Base-by-base conservation (phyloP, 2,113 vertebrate species). In the Cyprinus carpio region DNA sequence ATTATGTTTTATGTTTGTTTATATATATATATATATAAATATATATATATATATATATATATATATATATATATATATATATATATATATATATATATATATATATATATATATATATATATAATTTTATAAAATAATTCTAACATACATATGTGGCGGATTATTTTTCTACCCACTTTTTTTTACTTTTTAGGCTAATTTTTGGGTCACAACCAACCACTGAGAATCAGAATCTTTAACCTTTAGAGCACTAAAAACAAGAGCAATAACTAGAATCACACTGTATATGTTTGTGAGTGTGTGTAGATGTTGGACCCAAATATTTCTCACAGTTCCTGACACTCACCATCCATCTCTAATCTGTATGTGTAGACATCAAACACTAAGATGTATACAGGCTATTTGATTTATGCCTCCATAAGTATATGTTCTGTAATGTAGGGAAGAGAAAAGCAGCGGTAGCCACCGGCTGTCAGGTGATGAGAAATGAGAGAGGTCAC, bases 401-500 rank as follows among this genome's bases (percentile, higher is more conserved):
- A 15, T 72, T 78, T 80, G 81, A 82, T 84, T 60, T 54, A 27
- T 46, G 27, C 2, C 37, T 56, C 29, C 34, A 31, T 60, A 75
- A 1, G 82, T 83, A n/a, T 74, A 25, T 49, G 81, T 65, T 3
- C 27, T 71, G 49, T 69, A 23, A 18, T 34, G 64, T 69, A 51
- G 23, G 49, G 11, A 12, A 82, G 72, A 49, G 29, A 56, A 60
- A 58, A 51, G 84, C 56, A 62, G 25, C 27, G 37, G n/a, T 85
- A 74, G 71, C 34, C 78, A 85, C 64, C 82, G 81, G 76, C 87
- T 64, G 84, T 69, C 87, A 83, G 84, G 46, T 64, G 31, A 37
- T 79, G 84, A 84, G 84, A 83, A 88, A 86, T 74, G 65, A 81
- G 81, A 88, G 81, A 43, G 81, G 76, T 78, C 81, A 84, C 56